Evolutionary conservation across 2,113 vertebrate species (phyloP).

Genomic region (Petaurus breviceps): DNA sequence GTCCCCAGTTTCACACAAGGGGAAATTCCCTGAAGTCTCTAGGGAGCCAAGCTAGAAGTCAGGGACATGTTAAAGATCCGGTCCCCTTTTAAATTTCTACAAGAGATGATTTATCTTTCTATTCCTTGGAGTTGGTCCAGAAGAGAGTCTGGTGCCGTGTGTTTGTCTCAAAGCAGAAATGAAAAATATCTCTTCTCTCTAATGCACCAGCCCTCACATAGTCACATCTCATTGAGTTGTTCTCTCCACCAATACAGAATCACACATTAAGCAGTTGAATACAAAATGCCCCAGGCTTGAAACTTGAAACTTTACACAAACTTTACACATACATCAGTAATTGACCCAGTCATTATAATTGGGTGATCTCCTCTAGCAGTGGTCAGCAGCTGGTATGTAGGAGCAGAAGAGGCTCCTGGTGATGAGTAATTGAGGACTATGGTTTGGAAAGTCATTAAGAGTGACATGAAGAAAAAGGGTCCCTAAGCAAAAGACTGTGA

Average conservation of each 20-base stretch:
- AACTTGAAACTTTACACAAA: background rate
- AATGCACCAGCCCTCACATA: background rate
- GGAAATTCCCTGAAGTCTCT: background rate
- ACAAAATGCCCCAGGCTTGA: background rate
- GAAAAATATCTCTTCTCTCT: background rate
- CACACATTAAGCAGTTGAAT: background rate
- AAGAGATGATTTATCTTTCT: background rate
- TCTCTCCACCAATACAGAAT: background rate
- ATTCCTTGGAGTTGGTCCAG: background rate
- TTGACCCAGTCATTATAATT: background rate
- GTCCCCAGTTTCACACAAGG: background rate
- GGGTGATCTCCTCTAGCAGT: background rate
- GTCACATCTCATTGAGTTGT: background rate
- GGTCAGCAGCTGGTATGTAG: background rate
- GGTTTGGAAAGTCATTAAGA: background rate
- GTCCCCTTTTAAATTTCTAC: background rate
- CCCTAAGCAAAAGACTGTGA: background rate
- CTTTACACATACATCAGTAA: background rate
- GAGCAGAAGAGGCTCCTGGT: background rate
- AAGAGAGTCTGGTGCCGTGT: background rate
- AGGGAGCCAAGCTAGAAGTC: background rate
- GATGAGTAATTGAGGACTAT: background rate
- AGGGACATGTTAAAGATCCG: background rate
- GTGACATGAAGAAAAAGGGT: background rate
- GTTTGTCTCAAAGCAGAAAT: background rate